Percentiles rank a stretch among this genome's conserved stretches.
Conservation (phyloP, 2,888 invertebrate species). For the Cyclophora albipunctata region DNA sequence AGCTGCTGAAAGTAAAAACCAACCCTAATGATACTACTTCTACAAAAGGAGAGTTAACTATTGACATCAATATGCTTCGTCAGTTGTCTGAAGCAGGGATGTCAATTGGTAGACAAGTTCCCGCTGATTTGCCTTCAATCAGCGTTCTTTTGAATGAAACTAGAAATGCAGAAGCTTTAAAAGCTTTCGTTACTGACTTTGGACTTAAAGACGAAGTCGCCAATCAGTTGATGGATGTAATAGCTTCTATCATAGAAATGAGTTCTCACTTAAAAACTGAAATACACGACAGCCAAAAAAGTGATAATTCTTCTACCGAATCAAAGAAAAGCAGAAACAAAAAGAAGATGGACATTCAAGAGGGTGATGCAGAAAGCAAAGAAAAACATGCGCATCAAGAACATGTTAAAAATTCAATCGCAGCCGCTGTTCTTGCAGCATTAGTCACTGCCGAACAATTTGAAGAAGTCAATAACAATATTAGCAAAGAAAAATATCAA, state of each 20-base stretch:
- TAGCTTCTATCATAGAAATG: slow-evolving; percentile 70
- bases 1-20: slow-evolving; percentile 66
- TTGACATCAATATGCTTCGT: slow-evolving; percentile 78
- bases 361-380: slow-evolving; percentile 28
- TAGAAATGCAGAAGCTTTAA: slow-evolving; percentile 62
- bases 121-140: slow-evolving; percentile 77
- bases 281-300: slow-evolving; percentile 43
- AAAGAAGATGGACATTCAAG: slow-evolving; percentile 39
- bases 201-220: slow-evolving; percentile 71
- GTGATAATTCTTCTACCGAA: slow-evolving; percentile 33
- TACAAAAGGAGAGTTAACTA: slow-evolving; percentile 76
- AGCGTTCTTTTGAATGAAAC: slow-evolving; percentile 73
- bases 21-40: slow-evolving; percentile 69
- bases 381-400: slow-evolving; percentile 58
- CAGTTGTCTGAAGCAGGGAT: slow-evolving; percentile 81
- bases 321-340: slow-evolving; percentile 45
- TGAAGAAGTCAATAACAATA: slow-evolving; percentile 67
- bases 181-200: slow-evolving; percentile 67
- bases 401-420: slow-evolving; percentile 71
- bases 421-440: slow-evolving; percentile 69
- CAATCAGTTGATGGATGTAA: slow-evolving; percentile 68
- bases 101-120: slow-evolving; percentile 79
- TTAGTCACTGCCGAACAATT: slow-evolving; percentile 69
- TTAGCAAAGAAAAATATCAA: slow-evolving; percentile 67
- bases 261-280: slow-evolving; percentile 64